These are phyloP conservation scores for Caracal caracal DNA, from an alignment of 2,113 vertebrate genomes.

Conservation along the genomic window DNA sequence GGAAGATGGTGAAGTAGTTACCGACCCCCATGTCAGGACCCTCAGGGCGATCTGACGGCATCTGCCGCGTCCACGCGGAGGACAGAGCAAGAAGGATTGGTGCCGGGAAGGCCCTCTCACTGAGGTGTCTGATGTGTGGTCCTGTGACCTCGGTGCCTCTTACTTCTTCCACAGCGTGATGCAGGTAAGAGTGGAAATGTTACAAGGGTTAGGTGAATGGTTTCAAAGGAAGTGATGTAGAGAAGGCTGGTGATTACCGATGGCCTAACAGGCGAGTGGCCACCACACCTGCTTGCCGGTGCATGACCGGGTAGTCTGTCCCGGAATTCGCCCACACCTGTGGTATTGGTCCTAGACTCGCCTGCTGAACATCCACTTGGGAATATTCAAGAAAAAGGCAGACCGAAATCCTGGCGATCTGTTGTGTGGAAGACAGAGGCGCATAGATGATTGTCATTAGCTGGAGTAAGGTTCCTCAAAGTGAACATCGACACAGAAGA, in stretches of 20 bases:
- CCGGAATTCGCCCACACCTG: neutral
- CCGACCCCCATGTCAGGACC: neutral
- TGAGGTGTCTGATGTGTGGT: neutral
- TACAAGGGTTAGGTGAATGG: no score
- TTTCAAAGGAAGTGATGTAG: neutral
- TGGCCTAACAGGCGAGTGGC: neutral
- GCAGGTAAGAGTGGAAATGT: neutral
- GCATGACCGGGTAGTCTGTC: no score
- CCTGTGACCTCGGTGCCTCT: neutral
- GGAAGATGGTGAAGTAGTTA: neutral
- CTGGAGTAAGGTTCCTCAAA: neutral
- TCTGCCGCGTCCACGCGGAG: neutral
- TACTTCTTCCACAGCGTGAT: neutral
- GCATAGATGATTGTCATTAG: neutral
- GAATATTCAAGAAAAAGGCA: neutral
- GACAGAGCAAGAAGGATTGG: fast-evolving
- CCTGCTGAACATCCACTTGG: neutral
- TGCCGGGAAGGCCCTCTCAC: neutral
- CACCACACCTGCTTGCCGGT: neutral
- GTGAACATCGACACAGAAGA: neutral
- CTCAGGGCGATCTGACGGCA: neutral
- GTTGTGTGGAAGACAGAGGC: neutral
- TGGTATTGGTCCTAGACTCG: neutral
- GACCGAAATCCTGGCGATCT: neutral
- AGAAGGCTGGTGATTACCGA: neutral